Evolutionary conservation across 1,140 invertebrate genomes (phyloP), one percentile per base, ranked within the genome.

Genomic region (Cepaea nemoralis): DNA sequence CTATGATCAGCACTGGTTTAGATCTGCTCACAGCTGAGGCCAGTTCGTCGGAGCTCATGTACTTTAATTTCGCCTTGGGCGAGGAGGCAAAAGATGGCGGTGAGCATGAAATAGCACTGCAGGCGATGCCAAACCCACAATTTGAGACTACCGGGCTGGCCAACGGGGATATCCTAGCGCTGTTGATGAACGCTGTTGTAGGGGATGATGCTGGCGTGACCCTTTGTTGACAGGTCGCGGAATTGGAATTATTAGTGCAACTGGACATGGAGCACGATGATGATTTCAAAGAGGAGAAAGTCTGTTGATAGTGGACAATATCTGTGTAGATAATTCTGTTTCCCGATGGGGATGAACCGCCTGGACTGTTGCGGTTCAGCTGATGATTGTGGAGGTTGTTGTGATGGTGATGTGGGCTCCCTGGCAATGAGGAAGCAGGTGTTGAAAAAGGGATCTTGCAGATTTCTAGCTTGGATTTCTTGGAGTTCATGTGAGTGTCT

Each of bases 1-100:
- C 95, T 3, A 96, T 86, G 0, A 95, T 83, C 1, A 95, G 90
- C 67, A 94, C 92, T 39, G 87, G 80, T 59, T 85, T 86, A 45
- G 83, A 81, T 83, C 85, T 89, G 67, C 82, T 84, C 16, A 89
- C 77, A 74, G 83, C 86, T n/a, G 78, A 42, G 12, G 86, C 87
- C 40, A 90, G 82, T 70, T 90, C 88, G 71, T 86, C 80, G 24
- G 86, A 74, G 19, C 81, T 70, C 63, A 90, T 89, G 2, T 86
- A 85, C 70, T 87, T 75, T 69, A 83, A 78, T 31, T 74, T 70
- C 16, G 69, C 82, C 81, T 40, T 83, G 48, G 71, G 83, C 33
- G 66, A 70, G 74, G 66, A 87, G 55, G 59, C 10, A 5, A 48
- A 83, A 48, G 73, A 84, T 22, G 82, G 31, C n/a, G 75, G 33